A percentile compares a stretch with the other conserved stretches of the same genome.
Conservation (phyloP, 2,797 vertebrate genomes). For the Tapera naevia region DNA sequence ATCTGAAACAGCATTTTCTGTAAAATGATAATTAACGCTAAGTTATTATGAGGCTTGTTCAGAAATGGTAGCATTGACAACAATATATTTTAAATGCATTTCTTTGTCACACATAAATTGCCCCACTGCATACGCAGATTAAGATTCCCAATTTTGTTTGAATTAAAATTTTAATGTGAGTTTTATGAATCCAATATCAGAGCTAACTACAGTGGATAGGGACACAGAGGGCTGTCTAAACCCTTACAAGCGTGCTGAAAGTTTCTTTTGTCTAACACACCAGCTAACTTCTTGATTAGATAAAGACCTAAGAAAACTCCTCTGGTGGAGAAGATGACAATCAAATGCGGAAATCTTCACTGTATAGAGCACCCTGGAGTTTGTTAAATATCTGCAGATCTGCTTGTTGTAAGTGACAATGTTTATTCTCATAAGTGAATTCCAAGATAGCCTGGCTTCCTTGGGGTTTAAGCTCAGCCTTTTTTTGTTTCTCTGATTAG, state of each 20-base stretch:
- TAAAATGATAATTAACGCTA: slow-evolving; percentile 31
- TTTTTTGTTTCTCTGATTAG: slow-evolving; percentile 72
- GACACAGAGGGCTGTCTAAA: not conserved
- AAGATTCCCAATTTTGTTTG: not conserved
- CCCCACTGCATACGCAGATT: not conserved
- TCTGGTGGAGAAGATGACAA: slow-evolving; percentile 45
- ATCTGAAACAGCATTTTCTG: not conserved
- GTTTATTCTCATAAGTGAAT: slow-evolving; percentile 68
- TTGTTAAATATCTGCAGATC: slow-evolving; percentile 62
- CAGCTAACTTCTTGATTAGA: slow-evolving; percentile 56
- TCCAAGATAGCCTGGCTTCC: slow-evolving; percentile 61
- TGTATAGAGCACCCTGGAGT: slow-evolving; percentile 31
- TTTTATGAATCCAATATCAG: not conserved
- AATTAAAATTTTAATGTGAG: not conserved
- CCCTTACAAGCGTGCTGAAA: slow-evolving; percentile 1
- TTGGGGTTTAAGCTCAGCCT: slow-evolving; percentile 63
- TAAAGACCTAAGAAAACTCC: slow-evolving; percentile 48
- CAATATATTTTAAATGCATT: not conserved
- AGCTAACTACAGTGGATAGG: not conserved
- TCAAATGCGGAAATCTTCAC: slow-evolving; percentile 60
- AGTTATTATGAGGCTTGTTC: slow-evolving; percentile 24
- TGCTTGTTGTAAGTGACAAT: slow-evolving; percentile 60
- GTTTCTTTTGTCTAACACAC: slow-evolving; percentile 49
- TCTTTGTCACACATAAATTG: not conserved
- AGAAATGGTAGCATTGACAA: slow-evolving; percentile 28